These are phyloP conservation scores for Watsonalla binaria DNA, from an alignment of 2,888 invertebrate genomes.

Conservation along the genomic window DNA sequence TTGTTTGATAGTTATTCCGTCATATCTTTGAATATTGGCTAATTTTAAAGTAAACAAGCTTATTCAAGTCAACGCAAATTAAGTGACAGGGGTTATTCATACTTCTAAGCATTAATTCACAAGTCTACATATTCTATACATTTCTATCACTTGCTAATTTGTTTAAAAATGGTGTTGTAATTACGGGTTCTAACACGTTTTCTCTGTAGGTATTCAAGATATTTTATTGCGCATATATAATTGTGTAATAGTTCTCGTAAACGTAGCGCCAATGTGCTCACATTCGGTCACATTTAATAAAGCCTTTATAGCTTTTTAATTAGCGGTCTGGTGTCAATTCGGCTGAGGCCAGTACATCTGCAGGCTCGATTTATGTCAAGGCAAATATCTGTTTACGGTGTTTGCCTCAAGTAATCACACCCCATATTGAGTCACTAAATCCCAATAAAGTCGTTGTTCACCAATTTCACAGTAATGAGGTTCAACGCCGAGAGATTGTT, in stretches of 20 bases:
- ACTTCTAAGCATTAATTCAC: neutral
- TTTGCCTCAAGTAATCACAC: constrained; percentile 24
- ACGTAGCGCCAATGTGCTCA: constrained; percentile 28
- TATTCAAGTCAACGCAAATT: neutral
- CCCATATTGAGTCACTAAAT: constrained; percentile 41
- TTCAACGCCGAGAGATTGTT: constrained; percentile 32
- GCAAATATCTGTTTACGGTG: constrained; percentile 40
- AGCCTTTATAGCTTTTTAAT: constrained; percentile 58
- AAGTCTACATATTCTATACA: neutral
- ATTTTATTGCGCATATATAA: constrained; percentile 10
- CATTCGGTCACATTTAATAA: constrained; percentile 42
- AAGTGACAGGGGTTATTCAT: neutral
- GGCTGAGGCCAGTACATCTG: constrained; percentile 19
- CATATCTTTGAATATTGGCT: too few species aligned
- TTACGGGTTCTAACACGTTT: neutral
- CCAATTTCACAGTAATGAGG: constrained; percentile 61
- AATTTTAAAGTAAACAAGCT: neutral
- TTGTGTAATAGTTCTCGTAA: constrained; percentile 33
- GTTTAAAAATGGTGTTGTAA: neutral
- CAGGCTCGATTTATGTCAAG: constrained; percentile 54
- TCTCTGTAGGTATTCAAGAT: neutral
- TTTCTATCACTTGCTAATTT: neutral
- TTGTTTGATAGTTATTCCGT: too few species aligned
- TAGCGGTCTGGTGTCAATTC: constrained; percentile 49
- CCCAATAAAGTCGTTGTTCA: constrained; percentile 47